Evolutionary conservation across 2,797 vertebrate species (phyloP), one percentile per base, ranked within the genome.

Genomic region (Champsocephalus esox): DNA sequence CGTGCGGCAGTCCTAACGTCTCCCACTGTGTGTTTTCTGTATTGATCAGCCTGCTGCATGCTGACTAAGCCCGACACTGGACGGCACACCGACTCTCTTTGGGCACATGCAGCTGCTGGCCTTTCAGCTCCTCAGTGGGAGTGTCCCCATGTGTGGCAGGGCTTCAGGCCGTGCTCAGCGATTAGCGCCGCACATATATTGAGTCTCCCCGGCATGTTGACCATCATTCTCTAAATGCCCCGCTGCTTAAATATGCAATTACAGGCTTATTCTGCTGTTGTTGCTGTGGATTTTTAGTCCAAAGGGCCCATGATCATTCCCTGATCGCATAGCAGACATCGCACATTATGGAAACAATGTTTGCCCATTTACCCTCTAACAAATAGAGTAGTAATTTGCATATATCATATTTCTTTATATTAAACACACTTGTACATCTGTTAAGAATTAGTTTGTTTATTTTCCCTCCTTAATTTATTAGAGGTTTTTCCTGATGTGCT

Each of bases 41-140:
- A 34, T 81, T 66, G 68, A 65, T 77, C 57, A 49, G 60, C 38
- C 52, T 6, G 44, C 68, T 59, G 54, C 28, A 21, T 32, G 28
- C 64, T 59, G 57, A 65, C 56, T 63, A 17, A 67, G n/a, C 34
- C 32, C 12, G 0, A 12, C 21, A 44, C 59, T 52, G 62, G 66
- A 70, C 19, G 19, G 45, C 56, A 59, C 66, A 60, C 66, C 4
- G 10, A n/a, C 52, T 54, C 28, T 60, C 24, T 1, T 28, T 80
- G 70, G 81, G 76, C 7, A 38, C 75, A 75, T 77, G 83, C 87
- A 90, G 88, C 90, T 89, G 88, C 75, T 7, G 66, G 71, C 76
- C 80, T 73, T 59, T 87, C 58, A 12, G 69, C 46, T n/a, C 43
- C 83, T 55, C 79, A 73, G 86, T 73, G 82, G 83, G 82, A 85